Base-by-base conservation (phyloP, 1,140 invertebrate genomes). In the Drosophila lowei region DNA sequence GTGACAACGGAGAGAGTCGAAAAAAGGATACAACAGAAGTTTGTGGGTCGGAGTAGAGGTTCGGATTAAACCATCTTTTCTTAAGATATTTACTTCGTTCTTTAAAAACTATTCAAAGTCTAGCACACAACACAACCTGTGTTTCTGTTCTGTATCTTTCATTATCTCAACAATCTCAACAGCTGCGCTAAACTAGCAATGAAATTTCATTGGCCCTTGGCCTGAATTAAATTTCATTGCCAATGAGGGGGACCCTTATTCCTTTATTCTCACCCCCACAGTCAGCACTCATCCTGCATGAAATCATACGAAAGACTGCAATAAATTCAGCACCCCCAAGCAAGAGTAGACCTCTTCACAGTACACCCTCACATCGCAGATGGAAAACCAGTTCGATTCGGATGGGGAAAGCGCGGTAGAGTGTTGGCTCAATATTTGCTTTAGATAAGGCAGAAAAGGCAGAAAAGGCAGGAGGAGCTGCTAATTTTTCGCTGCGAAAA, bases 171-270 rank as follows among this genome's bases (percentile, higher is more conserved):
- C 59, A 86, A 86, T 84, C 49, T 64, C 49, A 54, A 81, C 81
- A 86, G 80, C 73, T 85, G 80, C 15, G 52, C 41, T 52, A 38
- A 72, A 85, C 60, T 79, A 48, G 71, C 66, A 65, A 73, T 81
- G 63, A 83, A 83, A 81, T 61, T 73, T 73, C 21, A 80, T 66
- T 76, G 75, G 55, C 71, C 6, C 49, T 49, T 2, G 43, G 50
- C 46, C 3, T 38, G 11, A 25, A 3, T 23, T 23, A 3, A 23
- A 23, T 23, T 23, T 23, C 23, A 23, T 23, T 23, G 23, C 23
- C 23, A 23, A 23, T 23, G 23, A 2, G 18, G 9, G 9, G 30
- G 30, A 34, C 9, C 18, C 18, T 18, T 2, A 18, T 34, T 34
- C 8, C 8, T 2, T 30, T 30, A 34, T 16, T 15, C 6, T 8